Conservation (phyloP, 2,888 invertebrate genomes). For the Ichneumon xanthorius region DNA sequence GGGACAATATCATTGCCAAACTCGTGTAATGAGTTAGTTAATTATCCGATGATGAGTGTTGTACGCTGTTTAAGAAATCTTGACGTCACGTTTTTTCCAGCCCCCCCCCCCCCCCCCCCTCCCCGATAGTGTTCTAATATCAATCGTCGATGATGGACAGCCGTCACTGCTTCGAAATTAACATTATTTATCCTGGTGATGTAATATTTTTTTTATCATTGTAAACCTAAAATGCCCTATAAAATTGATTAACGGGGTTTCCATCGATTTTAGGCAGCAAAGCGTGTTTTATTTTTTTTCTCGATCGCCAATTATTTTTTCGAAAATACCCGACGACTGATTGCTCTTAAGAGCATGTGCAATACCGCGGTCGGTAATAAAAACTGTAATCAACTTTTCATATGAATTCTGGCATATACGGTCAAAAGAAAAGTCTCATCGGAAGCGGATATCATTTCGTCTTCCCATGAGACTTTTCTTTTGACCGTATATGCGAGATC, state of each 20-base stretch:
- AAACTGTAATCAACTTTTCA: too few species aligned
- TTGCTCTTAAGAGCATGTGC: too few species aligned
- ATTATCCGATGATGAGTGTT: slow-evolving; percentile 74
- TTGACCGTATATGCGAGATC: too few species aligned
- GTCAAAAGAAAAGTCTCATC: too few species aligned
- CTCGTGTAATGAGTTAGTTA: slow-evolving; percentile 81
- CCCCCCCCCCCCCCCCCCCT: background rate
- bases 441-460: too few species aligned
- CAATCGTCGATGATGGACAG: slow-evolving; percentile 18
- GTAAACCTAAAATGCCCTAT: background rate
- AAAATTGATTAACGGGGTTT: background rate
- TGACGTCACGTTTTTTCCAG: slow-evolving; percentile 37
- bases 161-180: slow-evolving; percentile 5
- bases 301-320: background rate
- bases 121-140: slow-evolving; percentile 55
- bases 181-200: background rate
- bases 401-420: too few species aligned
- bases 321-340: background rate
- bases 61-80: slow-evolving; percentile 59
- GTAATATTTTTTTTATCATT: slow-evolving; percentile 1
- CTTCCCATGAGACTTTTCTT: too few species aligned
- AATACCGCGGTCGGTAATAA: too few species aligned
- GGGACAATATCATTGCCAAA: slow-evolving; percentile 85
- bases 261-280: background rate
- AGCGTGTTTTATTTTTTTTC: background rate